These are phyloP conservation scores for Noctua fimbriata DNA, from an alignment of 2,888 invertebrate genomes.

Conservation along the genomic window DNA sequence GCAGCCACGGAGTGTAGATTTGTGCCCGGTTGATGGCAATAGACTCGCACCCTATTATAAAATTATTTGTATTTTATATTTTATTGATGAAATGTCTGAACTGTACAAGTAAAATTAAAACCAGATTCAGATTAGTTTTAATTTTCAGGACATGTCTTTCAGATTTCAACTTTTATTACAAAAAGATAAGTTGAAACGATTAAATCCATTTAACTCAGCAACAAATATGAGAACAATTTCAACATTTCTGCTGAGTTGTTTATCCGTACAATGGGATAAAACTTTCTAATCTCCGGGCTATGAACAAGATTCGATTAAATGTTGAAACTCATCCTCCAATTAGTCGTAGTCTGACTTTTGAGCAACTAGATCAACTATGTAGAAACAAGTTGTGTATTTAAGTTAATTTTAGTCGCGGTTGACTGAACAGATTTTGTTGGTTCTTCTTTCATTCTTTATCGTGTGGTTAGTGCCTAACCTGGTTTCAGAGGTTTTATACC, in stretches of 20 bases:
- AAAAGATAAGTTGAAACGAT: not conserved
- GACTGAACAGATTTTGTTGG: conserved; percentile 4
- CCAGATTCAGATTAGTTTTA: not conserved
- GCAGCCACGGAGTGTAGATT: too few species aligned
- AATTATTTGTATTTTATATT: too few species aligned
- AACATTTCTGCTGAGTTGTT: conserved; percentile 40
- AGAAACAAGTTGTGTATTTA: conserved; percentile 15
- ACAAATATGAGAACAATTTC: conserved; percentile 37
- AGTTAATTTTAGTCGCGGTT: conserved; percentile 9
- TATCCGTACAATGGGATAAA: conserved; percentile 37
- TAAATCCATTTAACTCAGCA: conserved; percentile 19
- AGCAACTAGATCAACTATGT: conserved; percentile 1
- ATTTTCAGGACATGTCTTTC: not conserved
- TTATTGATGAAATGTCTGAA: not conserved
- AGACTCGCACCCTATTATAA: too few species aligned
- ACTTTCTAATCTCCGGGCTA: conserved; percentile 47
- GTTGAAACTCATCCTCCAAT: conserved; percentile 38
- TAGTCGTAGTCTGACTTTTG: conserved; percentile 35
- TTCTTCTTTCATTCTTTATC: too few species aligned
- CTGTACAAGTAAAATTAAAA: not conserved
- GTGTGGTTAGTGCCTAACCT: too few species aligned
- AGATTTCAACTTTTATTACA: not conserved
- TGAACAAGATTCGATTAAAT: conserved; percentile 52
- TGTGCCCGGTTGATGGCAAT: too few species aligned
- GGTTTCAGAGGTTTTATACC: too few species aligned